phyloP scores from a whole-genome alignment of 2,113 vertebrate genomes.

The Panthera uncia region DNA sequence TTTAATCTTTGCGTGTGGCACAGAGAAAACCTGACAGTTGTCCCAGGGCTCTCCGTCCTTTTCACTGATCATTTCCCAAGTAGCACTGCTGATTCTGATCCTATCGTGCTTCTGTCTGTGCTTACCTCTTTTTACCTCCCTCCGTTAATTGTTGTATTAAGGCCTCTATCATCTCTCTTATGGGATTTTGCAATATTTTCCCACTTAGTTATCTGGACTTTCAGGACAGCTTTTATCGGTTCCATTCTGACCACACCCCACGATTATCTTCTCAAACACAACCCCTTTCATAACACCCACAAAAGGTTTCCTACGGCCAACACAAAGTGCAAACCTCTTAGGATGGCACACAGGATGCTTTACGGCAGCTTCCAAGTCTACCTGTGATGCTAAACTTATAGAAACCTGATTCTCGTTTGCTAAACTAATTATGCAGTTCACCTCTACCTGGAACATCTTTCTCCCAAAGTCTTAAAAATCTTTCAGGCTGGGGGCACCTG shows the following conservation, averaged over 20 bases:
- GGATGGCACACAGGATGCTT: neutral
- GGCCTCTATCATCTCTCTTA: neutral
- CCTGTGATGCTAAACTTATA: neutral
- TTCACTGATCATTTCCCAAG: neutral
- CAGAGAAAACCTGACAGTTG: neutral
- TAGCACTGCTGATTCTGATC: neutral
- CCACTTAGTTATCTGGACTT: neutral
- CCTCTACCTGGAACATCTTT: neutral
- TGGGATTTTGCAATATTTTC: neutral
- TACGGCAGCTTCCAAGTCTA: neutral
- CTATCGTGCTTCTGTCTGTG: neutral
- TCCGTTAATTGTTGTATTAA: neutral
- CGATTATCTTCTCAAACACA: neutral
- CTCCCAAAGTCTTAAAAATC: neutral
- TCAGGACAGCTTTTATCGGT: neutral
- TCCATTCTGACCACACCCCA: neutral
- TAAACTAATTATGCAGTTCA: neutral
- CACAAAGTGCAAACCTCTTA: neutral
- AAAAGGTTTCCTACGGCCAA: neutral
- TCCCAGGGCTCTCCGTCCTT: neutral
- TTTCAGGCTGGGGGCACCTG: neutral
- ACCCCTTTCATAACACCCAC: neutral
- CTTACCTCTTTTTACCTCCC: neutral
- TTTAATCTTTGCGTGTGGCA: neutral
- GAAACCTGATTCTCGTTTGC: neutral